Conservation (phyloP, 2,888 invertebrate species). For the Tolmerus cingulatus region DNA sequence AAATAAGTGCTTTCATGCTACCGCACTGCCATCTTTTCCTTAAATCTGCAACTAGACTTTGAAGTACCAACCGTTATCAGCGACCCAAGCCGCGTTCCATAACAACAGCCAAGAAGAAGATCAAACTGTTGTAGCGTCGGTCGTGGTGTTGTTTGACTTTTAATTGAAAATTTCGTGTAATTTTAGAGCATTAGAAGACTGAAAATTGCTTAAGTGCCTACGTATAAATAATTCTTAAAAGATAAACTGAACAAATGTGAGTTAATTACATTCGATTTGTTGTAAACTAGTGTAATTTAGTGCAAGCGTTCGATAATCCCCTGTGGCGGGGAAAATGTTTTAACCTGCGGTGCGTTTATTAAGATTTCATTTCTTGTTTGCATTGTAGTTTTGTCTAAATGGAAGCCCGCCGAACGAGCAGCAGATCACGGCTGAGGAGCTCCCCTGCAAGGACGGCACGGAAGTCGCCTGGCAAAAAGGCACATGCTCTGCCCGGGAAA, state of each 20-base stretch:
- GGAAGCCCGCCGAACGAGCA: neutral
- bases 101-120: neutral
- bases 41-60: neutral
- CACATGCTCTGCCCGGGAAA: neutral
- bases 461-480: neutral
- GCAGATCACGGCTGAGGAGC: neutral
- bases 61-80: neutral
- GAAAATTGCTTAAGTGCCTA: neutral
- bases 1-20: neutral
- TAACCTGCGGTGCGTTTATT: neutral
- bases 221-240: neutral
- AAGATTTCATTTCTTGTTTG: neutral
- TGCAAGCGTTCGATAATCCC: neutral
- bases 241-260: neutral
- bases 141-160: neutral
- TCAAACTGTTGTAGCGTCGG: neutral
- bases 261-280: slow-evolving; percentile 44
- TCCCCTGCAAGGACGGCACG: neutral
- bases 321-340: neutral
- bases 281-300: neutral
- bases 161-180: neutral
- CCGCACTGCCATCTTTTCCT: neutral
- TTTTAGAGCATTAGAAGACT: neutral
- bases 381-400: neutral
- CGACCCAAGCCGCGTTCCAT: neutral